Base-by-base conservation (phyloP, 2,888 invertebrate genomes). In the Shargacucullia verbasci region DNA sequence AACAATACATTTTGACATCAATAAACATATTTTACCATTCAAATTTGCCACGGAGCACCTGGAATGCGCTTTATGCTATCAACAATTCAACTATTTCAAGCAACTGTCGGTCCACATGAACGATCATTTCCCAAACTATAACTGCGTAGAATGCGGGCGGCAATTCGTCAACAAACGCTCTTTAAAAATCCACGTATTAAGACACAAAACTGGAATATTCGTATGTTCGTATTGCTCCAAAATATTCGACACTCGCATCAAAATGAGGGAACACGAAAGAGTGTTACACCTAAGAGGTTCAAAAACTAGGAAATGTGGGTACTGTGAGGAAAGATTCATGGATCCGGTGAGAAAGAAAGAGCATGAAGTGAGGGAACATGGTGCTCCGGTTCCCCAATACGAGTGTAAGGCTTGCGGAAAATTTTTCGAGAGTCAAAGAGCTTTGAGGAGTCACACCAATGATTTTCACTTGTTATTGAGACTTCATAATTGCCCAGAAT, bases 81-180 rank as follows among this genome's bases (percentile, higher is more conserved):
- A 78, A 12, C 63, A 72, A n/a, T 91, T 84, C 29, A 76, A 74
- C 12, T 74, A 70, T 40, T 88, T 89, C 59, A 89, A 88, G 60
- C 66, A 75, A 0, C 31, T 91, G 0, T 74, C 79, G 0, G 85
- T 83, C 8, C 91, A 91, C 41, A 89, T 90, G 88, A 84, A 81
- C 6, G 76, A 76, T 0, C 91, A 91, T 48, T 88, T 83, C n/a
- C 79, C 80, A 12, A 89, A 90, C 43, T 89, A 83, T 29, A 61
- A 79, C 0, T 91, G 91, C 43, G 59, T 70, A 0, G 55, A 71
- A 0, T 91, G 90, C 50, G 76, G 74, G 6, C 76, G 81, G 0
- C 81, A 78, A 0, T 91, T 91, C 20, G 80, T 83, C 0, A 81
- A 79, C 12, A 52, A 66, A 9, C 60, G 67, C 0, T 37, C 76